Evolutionary conservation across 2,113 vertebrate species (phyloP), one percentile per base, ranked within the genome.

Genomic region (Engraulis encrasicolus): DNA sequence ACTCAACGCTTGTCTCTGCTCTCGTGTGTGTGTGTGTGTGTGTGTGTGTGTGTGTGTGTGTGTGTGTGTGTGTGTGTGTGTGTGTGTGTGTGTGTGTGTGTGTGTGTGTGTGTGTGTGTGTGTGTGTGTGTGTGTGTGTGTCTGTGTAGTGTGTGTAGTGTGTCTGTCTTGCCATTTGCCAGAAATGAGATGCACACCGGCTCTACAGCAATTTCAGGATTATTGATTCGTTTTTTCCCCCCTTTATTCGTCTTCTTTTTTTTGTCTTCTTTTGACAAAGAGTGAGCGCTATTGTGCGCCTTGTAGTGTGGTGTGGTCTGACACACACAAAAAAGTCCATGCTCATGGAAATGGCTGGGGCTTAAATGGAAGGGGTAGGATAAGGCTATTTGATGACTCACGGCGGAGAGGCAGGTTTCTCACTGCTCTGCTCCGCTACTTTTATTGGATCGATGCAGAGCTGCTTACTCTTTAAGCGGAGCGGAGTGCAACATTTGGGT

Each of bases 391-490:
- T 36, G 71, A n/a, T 79, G 89, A 23, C 77, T 78, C 79, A 50
- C 54, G 79, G 84, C 86, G 89, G 5, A 19, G 82, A 61, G 78
- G 83, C n/a, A n/a, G n/a, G n/a, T n/a, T n/a, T 74, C 80, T 20
- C 52, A 48, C 45, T 40, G 85, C 90, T 74, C n/a, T n/a, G n/a
- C n/a, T n/a, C n/a, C 36, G 88, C 85, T 66, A 45, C 91, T 85
- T n/a, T 92, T 91, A 92, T 90, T 91, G 91, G 90, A 95, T 94
- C 93, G 88, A 94, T 93, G 85, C 81, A 83, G 81, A 85, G 90
- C 88, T 90, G 23, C 50, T 81, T 58, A 40, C 36, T 58, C 80
- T 74, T 50, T 9, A 36, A 52, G 23, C 27, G 36, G 50, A 81
- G 52, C 50, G 23, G 78, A 80, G 78, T 18, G 36, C 34, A 74